Evolutionary conservation across 23 tunicate genomes (phyloP).

Genomic region (Trididemnum clinides): DNA sequence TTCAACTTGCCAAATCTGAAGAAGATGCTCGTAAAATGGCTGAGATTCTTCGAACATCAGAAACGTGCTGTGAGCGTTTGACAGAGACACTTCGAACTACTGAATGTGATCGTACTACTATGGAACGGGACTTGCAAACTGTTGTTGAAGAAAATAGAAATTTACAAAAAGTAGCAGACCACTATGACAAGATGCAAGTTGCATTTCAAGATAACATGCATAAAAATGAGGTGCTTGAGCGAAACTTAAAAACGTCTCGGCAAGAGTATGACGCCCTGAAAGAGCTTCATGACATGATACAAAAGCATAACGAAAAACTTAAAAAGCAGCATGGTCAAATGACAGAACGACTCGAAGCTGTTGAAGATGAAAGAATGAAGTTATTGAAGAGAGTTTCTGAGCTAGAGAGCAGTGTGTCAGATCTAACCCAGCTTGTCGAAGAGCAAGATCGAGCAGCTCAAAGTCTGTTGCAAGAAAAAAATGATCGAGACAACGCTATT

Average conservation of each 20-base stretch:
- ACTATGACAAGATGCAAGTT: constrained; percentile 64
- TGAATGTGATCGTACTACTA: constrained; percentile 27
- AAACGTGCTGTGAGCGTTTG: constrained; percentile 43
- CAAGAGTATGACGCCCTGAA: constrained; percentile 73
- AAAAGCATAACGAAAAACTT: constrained; percentile 76
- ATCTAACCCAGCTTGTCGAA: constrained; percentile 60
- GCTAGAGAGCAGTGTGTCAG: constrained; percentile 55
- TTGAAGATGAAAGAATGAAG: constrained; percentile 63
- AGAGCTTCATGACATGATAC: constrained; percentile 83
- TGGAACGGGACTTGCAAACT: constrained; percentile 59
- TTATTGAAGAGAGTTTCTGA: constrained; percentile 59
- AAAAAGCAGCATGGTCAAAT: constrained; percentile 57
- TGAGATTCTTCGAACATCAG: constrained; percentile 50
- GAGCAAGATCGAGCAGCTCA: constrained; percentile 56
- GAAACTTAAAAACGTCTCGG: constrained; percentile 45
- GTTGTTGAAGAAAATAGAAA: constrained; percentile 65
- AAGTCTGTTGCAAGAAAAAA: constrained; percentile 52
- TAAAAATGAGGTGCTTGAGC: constrained; percentile 68
- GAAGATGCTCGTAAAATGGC: constrained; percentile 67
- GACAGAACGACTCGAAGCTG: constrained; percentile 44
- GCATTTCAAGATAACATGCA: constrained; percentile 63
- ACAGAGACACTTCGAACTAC: constrained; percentile 15
- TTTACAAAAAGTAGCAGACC: constrained; percentile 68
- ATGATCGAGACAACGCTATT: constrained; percentile 27
- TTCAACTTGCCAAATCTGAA: constrained; percentile 60